A percentile compares a stretch with the other conserved stretches of the same genome.
phyloP scores from a whole-genome alignment of 1,140 invertebrate genomes.

The Drosophila kepulauana region DNA sequence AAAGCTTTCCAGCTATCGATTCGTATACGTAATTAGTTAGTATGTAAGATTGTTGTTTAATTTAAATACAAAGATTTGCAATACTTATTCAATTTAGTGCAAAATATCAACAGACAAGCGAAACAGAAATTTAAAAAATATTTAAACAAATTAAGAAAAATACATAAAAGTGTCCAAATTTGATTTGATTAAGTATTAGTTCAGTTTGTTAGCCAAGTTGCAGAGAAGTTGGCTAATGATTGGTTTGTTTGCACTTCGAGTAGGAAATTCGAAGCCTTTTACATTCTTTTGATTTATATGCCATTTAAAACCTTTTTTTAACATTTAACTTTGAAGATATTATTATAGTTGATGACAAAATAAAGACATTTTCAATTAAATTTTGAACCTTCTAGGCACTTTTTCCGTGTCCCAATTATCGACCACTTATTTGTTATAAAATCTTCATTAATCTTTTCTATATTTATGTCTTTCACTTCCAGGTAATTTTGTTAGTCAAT shows the following conservation, averaged over 20 bases:
- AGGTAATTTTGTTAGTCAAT: background rate
- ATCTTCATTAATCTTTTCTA: too few relatives aligned
- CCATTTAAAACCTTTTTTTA: too few relatives aligned
- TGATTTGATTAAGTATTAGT: conserved; percentile 8
- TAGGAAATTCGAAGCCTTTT: conserved; percentile 60
- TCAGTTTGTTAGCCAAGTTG: conserved; percentile 45
- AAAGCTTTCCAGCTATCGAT: background rate
- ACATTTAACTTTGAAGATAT: too few relatives aligned
- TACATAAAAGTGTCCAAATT: conserved; percentile 12
- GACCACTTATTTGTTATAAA: too few relatives aligned
- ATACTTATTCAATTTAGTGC: conserved; percentile 51
- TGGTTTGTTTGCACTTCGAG: conserved; percentile 61
- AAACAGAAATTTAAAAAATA: conserved; percentile 8
- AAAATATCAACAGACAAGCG: conserved; percentile 25
- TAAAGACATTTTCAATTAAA: too few relatives aligned
- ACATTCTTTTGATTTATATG: conserved; percentile 1
- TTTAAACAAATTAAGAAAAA: background rate
- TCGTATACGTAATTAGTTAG: conserved; percentile 23
- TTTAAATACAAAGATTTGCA: conserved; percentile 34
- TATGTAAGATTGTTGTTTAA: conserved; percentile 7
- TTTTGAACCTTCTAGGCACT: too few relatives aligned
- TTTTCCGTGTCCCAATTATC: too few relatives aligned
- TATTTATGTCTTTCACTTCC: background rate
- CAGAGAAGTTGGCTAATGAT: conserved; percentile 30
- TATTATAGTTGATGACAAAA: too few relatives aligned